Evolutionary conservation across 1,140 invertebrate species (phyloP).

Genomic region (Diorhabda sublineata): DNA sequence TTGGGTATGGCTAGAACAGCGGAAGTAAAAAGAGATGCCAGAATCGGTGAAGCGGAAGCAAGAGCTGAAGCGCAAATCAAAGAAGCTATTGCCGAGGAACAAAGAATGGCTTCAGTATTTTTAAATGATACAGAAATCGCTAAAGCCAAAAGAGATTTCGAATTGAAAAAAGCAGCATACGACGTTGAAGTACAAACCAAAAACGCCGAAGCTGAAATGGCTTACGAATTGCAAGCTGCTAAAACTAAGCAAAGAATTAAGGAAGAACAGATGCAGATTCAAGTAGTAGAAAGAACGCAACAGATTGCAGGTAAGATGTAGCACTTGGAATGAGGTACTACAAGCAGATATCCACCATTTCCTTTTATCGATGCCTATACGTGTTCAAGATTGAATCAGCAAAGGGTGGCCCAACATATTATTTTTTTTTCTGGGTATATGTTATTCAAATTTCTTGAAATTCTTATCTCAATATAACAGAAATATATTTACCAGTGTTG

Average conservation of each 20-base stretch:
- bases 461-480: too few relatives aligned
- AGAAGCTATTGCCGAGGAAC: conserved; percentile 93
- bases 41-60: conserved; percentile 95
- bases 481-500: too few relatives aligned
- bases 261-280: conserved; percentile 94
- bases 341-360: too few relatives aligned
- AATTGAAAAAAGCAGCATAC: conserved; percentile 94
- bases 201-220: conserved; percentile 89
- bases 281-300: conserved; percentile 86
- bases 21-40: conserved; percentile 92
- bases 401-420: too few relatives aligned
- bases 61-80: conserved; percentile 82
- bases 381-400: too few relatives aligned
- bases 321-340: too few relatives aligned
- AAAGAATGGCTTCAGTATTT: conserved; percentile 86
- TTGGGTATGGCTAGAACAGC: conserved; percentile 94
- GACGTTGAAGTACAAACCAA: conserved; percentile 96
- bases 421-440: too few relatives aligned
- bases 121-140: conserved; percentile 95
- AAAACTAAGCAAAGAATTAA: conserved; percentile 95
- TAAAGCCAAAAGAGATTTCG: conserved; percentile 93
- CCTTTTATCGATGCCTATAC: too few relatives aligned
- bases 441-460: too few relatives aligned
- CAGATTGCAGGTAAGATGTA: conserved; percentile 63
- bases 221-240: conserved; percentile 89